Conservation (phyloP, 2,113 vertebrate genomes). For the Hemiscyllium ocellatum region DNA sequence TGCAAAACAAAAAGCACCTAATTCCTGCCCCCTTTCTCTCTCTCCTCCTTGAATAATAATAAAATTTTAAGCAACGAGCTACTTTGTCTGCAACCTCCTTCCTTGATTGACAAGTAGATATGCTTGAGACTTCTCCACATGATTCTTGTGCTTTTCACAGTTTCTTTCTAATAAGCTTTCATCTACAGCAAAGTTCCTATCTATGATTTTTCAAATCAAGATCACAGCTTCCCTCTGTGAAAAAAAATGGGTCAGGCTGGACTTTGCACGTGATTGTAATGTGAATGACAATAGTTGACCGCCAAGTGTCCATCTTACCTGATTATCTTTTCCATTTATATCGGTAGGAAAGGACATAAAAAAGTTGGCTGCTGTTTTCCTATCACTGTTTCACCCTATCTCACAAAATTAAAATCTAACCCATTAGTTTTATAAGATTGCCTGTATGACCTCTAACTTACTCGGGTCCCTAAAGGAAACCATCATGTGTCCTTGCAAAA, state of each 20-base stretch:
- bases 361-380: neutral
- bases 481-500: neutral
- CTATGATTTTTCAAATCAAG: neutral
- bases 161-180: neutral
- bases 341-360: neutral
- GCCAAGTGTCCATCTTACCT: neutral
- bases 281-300: neutral
- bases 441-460: neutral
- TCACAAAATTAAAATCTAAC: neutral
- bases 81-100: no score
- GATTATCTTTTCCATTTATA: neutral
- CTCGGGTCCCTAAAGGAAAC: neutral
- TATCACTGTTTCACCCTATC: neutral
- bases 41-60: no score
- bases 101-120: no score
- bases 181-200: neutral
- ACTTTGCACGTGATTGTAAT: neutral
- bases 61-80: no score
- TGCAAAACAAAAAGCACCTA: no score
- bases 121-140: no score
- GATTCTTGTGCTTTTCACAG: neutral
- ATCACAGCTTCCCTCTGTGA: neutral
- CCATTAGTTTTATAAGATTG: neutral
- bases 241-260: neutral
- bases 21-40: no score